Percentiles rank a stretch among this genome's conserved stretches.
phyloP scores from a whole-genome alignment of 2,797 vertebrate species.

The Helicolenus hilgendorfi region DNA sequence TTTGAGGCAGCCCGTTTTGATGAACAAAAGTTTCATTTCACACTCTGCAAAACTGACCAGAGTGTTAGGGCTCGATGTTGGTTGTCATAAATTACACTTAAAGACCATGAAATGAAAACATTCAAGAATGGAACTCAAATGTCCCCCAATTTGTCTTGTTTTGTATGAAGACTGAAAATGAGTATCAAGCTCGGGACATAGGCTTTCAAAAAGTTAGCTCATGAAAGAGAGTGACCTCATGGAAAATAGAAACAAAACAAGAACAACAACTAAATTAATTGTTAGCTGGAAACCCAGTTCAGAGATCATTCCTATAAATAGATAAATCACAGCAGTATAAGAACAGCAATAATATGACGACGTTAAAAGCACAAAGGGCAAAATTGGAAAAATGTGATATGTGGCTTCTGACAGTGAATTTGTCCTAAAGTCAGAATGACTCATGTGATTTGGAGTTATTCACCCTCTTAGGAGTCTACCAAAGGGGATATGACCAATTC shows the following conservation, averaged over 20 bases:
- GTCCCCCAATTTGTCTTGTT: neutral
- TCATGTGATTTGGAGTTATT: constrained; percentile 74
- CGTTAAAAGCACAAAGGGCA: constrained; percentile 20
- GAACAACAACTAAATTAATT: neutral
- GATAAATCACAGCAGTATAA: neutral
- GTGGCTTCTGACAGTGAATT: constrained; percentile 49
- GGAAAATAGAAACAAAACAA: neutral
- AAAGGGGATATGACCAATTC: constrained; percentile 82
- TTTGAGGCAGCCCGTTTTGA: neutral
- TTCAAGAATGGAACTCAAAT: neutral
- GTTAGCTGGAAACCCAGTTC: neutral
- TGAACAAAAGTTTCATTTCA: neutral
- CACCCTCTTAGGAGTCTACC: constrained; percentile 60
- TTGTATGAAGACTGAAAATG: neutral
- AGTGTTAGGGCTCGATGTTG: neutral
- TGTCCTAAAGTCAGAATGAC: constrained; percentile 60
- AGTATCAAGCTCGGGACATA: neutral
- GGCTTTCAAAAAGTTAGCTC: neutral
- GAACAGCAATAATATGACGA: constrained; percentile 8
- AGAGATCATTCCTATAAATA: neutral
- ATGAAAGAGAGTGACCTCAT: neutral
- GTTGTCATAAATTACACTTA: neutral
- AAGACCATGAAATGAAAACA: neutral
- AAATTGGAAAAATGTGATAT: constrained; percentile 37
- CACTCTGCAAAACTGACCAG: neutral